These are phyloP conservation scores for Drosophila prosaltans DNA, from an alignment of 1,140 invertebrate species.

Conservation along the genomic window DNA sequence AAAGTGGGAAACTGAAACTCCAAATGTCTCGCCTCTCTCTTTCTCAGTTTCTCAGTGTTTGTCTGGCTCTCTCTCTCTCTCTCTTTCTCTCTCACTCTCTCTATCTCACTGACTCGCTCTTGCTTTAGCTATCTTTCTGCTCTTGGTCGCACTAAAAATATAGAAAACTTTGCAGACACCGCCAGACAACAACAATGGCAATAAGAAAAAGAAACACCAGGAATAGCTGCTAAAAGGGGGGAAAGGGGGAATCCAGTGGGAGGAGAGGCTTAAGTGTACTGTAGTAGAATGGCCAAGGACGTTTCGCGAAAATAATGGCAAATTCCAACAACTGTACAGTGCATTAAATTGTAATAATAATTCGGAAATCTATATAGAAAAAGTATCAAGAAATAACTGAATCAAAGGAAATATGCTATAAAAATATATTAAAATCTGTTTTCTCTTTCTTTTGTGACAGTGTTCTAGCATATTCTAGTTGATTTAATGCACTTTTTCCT, in stretches of 20 bases:
- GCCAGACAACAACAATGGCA: constrained; percentile 48
- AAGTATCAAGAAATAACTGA: too few species aligned
- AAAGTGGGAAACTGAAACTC: constrained; percentile 78
- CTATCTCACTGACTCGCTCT: neutral
- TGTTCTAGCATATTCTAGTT: too few species aligned
- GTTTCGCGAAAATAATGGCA: constrained; percentile 70
- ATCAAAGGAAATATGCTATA: too few species aligned
- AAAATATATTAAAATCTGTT: too few species aligned
- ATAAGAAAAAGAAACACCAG: neutral
- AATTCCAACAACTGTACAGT: constrained; percentile 13
- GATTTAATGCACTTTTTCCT: neutral
- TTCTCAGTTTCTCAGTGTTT: neutral
- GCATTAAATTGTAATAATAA: neutral
- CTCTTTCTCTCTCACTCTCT: constrained; percentile 9
- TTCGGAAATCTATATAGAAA: neutral
- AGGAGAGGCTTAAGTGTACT: constrained; percentile 60
- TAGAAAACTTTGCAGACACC: constrained; percentile 81
- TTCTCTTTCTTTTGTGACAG: too few species aligned
- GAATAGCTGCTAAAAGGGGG: neutral
- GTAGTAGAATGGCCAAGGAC: constrained; percentile 66
- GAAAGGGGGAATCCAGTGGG: constrained; percentile 7
- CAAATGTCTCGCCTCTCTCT: constrained; percentile 51
- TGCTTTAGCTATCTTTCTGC: constrained; percentile 14
- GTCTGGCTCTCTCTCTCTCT: neutral
- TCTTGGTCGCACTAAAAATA: constrained; percentile 74